Base-by-base conservation (phyloP, 2,797 vertebrate genomes). In the Morus bassanus region DNA sequence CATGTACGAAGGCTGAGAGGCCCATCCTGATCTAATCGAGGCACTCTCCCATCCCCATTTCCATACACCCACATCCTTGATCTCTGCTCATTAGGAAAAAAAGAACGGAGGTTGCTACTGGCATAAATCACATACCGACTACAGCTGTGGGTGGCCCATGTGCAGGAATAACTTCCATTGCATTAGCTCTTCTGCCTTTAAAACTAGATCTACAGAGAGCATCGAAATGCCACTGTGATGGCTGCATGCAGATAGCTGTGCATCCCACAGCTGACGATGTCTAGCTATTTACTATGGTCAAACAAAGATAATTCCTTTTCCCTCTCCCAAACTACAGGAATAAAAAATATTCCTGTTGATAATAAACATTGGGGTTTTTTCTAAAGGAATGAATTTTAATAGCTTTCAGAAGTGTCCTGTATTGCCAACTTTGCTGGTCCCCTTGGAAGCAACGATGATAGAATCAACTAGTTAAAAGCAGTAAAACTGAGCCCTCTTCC, bases 41-140 rank as follows among this genome's bases (percentile, higher is more conserved):
- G 87, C 76, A 72, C 60, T 27, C 51, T 50, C 70, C 86, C 31
- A 35, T 61, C 90, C 54, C 60, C 73, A 48, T 73, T 95, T 94
- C 80, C 83, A 94, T 48, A 84, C 46, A 90, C 84, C 77, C 65
- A 82, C 50, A 90, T 89, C 74, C 65, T 78, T 94, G 67, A 89
- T 64, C 88, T 79, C 91, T 39, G 61, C 68, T 92, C 84, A 60
- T 88, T 89, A 93, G 60, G 53, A 73, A 84, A 51, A 95, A 48
- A 0, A 89, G 85, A 68, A 81, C 86, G 72, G 80, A 86, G 80
- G 56, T 60, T 81, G 78, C 75, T 76, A 43, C 43, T 39, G 30
- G 63, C 85, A 80, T 91, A 67, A 82, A 61, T 89, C 74, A 65
- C 88, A 81, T 61, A 33, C 68, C 70, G 60, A 33, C n/a, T 63